Base-by-base conservation (phyloP, 1,140 invertebrate genomes). In the Macrosteles quadrilineatus region DNA sequence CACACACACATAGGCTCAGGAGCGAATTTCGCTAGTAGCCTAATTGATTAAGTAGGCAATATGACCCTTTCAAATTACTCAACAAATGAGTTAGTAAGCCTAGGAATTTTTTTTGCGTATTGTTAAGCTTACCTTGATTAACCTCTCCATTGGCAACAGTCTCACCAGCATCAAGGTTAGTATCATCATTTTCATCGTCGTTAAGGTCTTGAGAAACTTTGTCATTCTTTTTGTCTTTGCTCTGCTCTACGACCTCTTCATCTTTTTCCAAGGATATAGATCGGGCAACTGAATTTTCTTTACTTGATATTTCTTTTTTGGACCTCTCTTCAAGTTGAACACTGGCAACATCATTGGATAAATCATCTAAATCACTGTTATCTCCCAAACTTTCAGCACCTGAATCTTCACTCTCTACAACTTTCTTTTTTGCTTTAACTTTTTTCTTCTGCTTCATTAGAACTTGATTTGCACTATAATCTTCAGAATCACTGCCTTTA, bases 351-450 rank as follows among this genome's bases (percentile, higher is more conserved):
- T 31, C 69, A 25, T 2, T 14, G 6, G 63, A 43, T 32, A 59
- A 65, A 70, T 76, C 81, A 78, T 75, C 45, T 29, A 59, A 62
- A 68, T 76, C 81, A 79, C 74, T 76, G 79, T 81, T 73, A 75
- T 80, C 74, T 75, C 73, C 36, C 43, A 67, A 64, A 50, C 74
- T 70, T 29, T 72, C 70, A 47, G 72, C 64, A 45, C 70, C 69
- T 50, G 31, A 55, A 63, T 72, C 64, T 21, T 72, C 70, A 14
- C 12, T 36, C 40, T 71, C 30, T 2, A 29, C 47, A 57, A 67
- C 53, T 40, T 50, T 29, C 29, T 53, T 50, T n/a, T 25, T 45
- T 27, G 40, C 64, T 27, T 23, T 11, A 45, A 45, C 47, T 45
- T 45, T 32, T 57, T 69, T 69, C 14, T 70, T 72, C 23, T 68